phyloP scores from a whole-genome alignment of 2,797 vertebrate genomes.

The Tokudaia muenninki region DNA sequence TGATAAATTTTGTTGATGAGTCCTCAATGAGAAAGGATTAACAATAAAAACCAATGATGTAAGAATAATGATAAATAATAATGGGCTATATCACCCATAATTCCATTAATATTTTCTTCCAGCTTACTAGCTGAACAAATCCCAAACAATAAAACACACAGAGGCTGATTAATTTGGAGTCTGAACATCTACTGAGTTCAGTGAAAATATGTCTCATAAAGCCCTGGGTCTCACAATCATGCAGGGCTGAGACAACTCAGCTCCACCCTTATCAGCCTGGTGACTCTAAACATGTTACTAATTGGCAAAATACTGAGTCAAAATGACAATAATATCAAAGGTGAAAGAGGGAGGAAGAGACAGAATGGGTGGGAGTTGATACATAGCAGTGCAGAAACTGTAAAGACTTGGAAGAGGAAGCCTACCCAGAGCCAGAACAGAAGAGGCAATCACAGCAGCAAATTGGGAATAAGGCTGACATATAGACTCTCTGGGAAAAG shows the following conservation, averaged over 20 bases:
- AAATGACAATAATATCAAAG: background rate
- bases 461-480: background rate
- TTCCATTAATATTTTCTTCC: slow-evolving; percentile 75
- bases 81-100: slow-evolving; percentile 58
- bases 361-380: background rate
- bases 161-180: slow-evolving; percentile 69
- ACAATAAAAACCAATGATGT: slow-evolving; percentile 67
- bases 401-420: background rate
- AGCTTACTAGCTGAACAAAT: slow-evolving; percentile 74
- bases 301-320: background rate
- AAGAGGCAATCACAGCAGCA: background rate
- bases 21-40: slow-evolving; percentile 61
- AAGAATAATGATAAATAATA: slow-evolving; percentile 65
- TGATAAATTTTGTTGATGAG: slow-evolving; percentile 52
- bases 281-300: slow-evolving; percentile 5
- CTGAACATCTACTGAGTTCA: slow-evolving; percentile 33
- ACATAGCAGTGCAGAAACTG: background rate
- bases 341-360: background rate
- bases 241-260: background rate
- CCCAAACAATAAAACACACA: slow-evolving; percentile 68
- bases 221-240: background rate
- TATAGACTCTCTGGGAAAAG: background rate
- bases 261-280: background rate
- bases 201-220: slow-evolving; percentile 61
- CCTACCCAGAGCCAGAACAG: background rate